Conservation (phyloP, 2,797 vertebrate species). For the Periparus ater region DNA sequence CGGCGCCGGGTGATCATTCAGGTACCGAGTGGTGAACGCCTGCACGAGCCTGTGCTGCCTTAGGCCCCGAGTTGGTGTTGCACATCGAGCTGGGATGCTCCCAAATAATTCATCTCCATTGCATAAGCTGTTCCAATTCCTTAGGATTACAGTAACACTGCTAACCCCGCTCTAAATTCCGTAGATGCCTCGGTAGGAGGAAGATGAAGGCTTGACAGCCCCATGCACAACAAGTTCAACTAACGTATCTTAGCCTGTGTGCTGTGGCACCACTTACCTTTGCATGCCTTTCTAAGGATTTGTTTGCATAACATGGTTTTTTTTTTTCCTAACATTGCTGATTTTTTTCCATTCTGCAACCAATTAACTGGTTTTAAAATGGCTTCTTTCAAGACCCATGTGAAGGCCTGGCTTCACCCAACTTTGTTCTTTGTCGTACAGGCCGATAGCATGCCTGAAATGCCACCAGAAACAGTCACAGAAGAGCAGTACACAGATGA, state of each 20-base stretch:
- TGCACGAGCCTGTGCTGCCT: conserved; percentile 46
- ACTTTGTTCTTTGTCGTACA: conserved; percentile 60
- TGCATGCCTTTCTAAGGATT: conserved; percentile 57
- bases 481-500: conserved; percentile 94
- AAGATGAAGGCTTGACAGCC: neutral
- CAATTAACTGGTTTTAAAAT: neutral
- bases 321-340: neutral
- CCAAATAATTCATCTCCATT: conserved; percentile 17
- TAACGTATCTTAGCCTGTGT: neutral
- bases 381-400: neutral
- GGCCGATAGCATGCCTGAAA: conserved; percentile 90
- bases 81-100: conserved; percentile 7
- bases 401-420: neutral
- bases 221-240: neutral
- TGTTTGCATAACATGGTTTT: neutral
- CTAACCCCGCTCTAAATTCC: neutral
- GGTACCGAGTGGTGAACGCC: conserved; percentile 79
- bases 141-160: neutral
- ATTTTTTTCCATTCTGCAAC: neutral
- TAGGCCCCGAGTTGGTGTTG: neutral
- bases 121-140: neutral
- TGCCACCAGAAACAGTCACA: conserved; percentile 87
- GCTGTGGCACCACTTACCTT: neutral
- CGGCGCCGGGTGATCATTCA: conserved; percentile 96
- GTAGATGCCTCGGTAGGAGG: neutral